Conservation (phyloP, 2,113 vertebrate genomes). For the Genyomyrus donnyi region DNA sequence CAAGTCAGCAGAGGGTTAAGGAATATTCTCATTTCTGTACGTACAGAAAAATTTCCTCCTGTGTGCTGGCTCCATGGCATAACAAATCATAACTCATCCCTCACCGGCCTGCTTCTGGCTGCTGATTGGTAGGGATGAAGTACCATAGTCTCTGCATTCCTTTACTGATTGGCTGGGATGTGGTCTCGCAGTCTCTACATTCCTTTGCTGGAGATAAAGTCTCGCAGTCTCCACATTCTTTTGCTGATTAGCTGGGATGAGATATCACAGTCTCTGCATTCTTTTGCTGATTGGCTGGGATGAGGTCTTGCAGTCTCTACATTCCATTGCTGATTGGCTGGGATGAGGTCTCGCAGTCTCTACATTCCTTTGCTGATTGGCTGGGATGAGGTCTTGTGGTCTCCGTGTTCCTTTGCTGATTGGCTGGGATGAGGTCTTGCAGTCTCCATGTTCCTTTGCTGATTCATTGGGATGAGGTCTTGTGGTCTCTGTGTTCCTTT, state of each 20-base stretch:
- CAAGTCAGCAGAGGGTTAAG: not conserved
- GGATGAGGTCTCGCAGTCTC: too few species aligned
- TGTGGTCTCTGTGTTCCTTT: not conserved
- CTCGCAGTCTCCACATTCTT: not conserved
- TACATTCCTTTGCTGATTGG: too few species aligned
- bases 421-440: not conserved
- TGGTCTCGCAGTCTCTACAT: not conserved
- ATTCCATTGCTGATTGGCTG: not conserved
- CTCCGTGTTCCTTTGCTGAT: not conserved
- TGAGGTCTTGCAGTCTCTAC: too few species aligned
- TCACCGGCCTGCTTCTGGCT: not conserved
- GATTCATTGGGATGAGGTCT: not conserved
- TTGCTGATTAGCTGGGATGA: not conserved
- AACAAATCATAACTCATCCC: not conserved
- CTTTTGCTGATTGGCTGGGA: too few species aligned
- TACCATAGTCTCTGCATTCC: not conserved
- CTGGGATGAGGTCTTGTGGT: too few species aligned
- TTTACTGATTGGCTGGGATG: not conserved
- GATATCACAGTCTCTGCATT: not conserved
- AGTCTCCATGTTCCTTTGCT: not conserved
- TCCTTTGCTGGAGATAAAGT: not conserved
- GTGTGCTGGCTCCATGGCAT: not conserved
- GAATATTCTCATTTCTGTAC: not conserved
- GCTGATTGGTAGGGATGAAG: not conserved
- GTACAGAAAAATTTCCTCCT: not conserved